Conservation (phyloP, 2,797 vertebrate species). For the Merluccius polli region DNA sequence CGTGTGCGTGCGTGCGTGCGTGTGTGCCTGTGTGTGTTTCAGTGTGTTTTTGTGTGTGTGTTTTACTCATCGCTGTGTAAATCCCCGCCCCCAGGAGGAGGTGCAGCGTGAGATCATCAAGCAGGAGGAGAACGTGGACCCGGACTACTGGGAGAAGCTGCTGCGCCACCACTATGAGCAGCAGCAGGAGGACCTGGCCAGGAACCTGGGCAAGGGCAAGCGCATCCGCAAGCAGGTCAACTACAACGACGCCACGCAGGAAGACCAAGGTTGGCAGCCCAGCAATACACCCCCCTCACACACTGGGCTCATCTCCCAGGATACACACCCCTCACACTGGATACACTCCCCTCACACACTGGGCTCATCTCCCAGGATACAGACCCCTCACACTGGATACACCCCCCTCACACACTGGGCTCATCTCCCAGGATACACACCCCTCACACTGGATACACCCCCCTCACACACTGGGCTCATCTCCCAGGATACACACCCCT, state of each 20-base stretch:
- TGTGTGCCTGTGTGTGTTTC: not conserved
- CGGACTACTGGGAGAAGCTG: conserved; percentile 98
- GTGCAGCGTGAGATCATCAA: conserved; percentile 98
- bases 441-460: not conserved
- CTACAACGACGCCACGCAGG: conserved; percentile 96
- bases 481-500: not conserved
- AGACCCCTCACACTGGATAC: too few species aligned
- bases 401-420: conserved; percentile 44
- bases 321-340: too few species aligned
- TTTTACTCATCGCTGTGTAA: not conserved
- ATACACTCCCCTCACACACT: too few species aligned
- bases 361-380: too few species aligned
- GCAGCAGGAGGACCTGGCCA: conserved; percentile 95
- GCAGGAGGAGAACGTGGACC: conserved; percentile 98
- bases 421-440: conserved; percentile 40
- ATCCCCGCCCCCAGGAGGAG: conserved; percentile 79
- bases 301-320: not conserved
- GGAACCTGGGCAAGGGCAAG: conserved; percentile 96
- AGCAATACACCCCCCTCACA: not conserved
- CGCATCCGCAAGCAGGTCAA: conserved; percentile 98
- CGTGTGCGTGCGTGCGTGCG: not conserved
- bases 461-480: too few species aligned
- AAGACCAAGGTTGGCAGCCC: conserved; percentile 88
- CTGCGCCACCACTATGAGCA: conserved; percentile 96
- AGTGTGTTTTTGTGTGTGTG: not conserved